Evolutionary conservation across 1,140 invertebrate species (phyloP), one percentile per base, ranked within the genome.

Genomic region (Drosophila truncata): DNA sequence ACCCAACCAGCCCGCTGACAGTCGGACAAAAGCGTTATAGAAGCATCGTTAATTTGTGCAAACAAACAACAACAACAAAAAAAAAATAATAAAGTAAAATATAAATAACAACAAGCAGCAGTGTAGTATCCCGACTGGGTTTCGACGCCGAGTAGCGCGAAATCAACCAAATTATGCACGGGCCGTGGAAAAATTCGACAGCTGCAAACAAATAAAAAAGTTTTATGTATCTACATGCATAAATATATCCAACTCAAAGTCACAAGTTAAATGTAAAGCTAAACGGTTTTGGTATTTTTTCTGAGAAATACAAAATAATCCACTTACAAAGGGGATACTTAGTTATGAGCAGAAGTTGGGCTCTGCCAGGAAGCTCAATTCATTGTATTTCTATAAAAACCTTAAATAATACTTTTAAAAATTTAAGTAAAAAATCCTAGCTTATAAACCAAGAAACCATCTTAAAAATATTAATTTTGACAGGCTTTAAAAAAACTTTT

Each of bases 21-120:
- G 66, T 50, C 52, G 25, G 67, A 74, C 69, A 69, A 58, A 73
- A 78, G 44, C 64, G 74, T 62, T 72, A 79, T 66, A 77, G 66
- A 63, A 87, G 83, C 83, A 84, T 84, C 83, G 80, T 87, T 87
- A 87, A 87, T 88, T 87, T 87, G 83, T 88, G 83, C 83, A 87
- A 87, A 87, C 84, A 87, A 87, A 80, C 60, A 67, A 37, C 25
- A 67, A n/a, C n/a, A n/a, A n/a, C n/a, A 39, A n/a, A 73, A 52
- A 63, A 47, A 18, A 67, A 39, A 23, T 61, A 61, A 29, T 46
- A 29, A 46, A 18, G 13, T 55, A 71, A 62, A 25, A 25, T 29
- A 60, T 50, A 67, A 46, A 62, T 50, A 65, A 65, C 46, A 62
- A 50, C 42, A 44, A 52, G 27, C 27, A 52, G 50, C 50, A 33